phyloP scores from a whole-genome alignment of 1,140 invertebrate genomes.

The Ectropis grisescens region DNA sequence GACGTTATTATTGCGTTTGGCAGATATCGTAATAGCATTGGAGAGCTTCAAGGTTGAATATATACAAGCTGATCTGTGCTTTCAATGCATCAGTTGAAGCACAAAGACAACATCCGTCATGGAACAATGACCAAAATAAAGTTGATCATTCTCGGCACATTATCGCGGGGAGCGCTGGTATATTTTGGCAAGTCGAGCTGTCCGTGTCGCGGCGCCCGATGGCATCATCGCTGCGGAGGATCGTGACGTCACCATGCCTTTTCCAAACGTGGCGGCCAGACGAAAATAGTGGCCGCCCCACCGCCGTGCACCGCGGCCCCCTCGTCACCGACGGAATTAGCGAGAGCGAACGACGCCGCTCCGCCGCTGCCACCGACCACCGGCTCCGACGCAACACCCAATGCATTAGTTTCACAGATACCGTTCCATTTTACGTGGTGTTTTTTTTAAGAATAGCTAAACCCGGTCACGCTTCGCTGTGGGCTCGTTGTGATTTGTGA shows the following conservation, averaged over 20 bases:
- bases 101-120: slow-evolving; percentile 14
- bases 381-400: slow-evolving; percentile 1
- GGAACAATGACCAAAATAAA: slow-evolving; percentile 63
- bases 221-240: slow-evolving; percentile 63
- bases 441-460: too few species aligned
- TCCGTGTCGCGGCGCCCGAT: slow-evolving; percentile 50
- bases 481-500: too few species aligned
- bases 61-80: too few species aligned
- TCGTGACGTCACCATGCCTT: slow-evolving; percentile 65
- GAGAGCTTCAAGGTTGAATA: too few species aligned
- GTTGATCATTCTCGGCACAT: slow-evolving; percentile 26
- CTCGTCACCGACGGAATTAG: slow-evolving; percentile 64
- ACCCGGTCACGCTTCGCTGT: too few species aligned
- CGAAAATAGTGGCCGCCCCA: slow-evolving; percentile 65
- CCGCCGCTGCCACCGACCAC: slow-evolving; percentile 15
- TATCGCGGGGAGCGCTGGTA: slow-evolving; percentile 37
- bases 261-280: slow-evolving; percentile 69
- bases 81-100: slow-evolving; percentile 12
- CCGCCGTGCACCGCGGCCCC: slow-evolving; percentile 39
- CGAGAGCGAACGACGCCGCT: slow-evolving; percentile 23
- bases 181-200: slow-evolving; percentile 62
- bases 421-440: too few species aligned
- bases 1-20: too few species aligned
- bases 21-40: too few species aligned
- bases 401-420: too few species aligned